These are phyloP conservation scores for Euleptes europaea DNA, from an alignment of 2,113 vertebrate genomes.

Conservation along the genomic window DNA sequence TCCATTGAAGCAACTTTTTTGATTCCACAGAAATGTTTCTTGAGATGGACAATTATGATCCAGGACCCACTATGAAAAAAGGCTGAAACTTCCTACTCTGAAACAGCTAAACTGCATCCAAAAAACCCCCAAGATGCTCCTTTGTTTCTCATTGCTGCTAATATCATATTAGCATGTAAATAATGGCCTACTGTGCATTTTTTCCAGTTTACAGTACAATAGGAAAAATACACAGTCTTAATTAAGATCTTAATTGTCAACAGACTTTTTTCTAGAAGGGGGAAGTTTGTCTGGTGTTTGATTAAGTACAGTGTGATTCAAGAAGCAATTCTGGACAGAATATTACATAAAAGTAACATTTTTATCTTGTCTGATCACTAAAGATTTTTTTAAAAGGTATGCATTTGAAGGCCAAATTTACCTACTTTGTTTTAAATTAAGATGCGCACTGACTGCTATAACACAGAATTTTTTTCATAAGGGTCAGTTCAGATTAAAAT, in stretches of 20 bases:
- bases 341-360: neutral
- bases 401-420: neutral
- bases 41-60: neutral
- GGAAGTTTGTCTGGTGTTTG: neutral
- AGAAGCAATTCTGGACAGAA: neutral
- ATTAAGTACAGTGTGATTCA: neutral
- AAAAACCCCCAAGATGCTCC: conserved; percentile 44
- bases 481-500: neutral
- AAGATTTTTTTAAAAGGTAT: neutral
- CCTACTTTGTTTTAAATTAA: neutral
- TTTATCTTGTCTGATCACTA: neutral
- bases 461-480: neutral
- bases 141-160: conserved; percentile 63
- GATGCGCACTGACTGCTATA: neutral
- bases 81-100: conserved; percentile 45
- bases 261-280: neutral
- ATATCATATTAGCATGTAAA: conserved; percentile 60
- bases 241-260: neutral
- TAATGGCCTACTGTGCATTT: conserved; percentile 42
- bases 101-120: conserved; percentile 42
- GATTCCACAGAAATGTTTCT: conserved; percentile 30
- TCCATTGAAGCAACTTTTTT: conserved; percentile 31
- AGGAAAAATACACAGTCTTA: neutral
- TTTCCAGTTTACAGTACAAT: neutral
- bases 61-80: conserved; percentile 43